Conservation (phyloP, 2,113 vertebrate species). For the Daboia siamensis region DNA sequence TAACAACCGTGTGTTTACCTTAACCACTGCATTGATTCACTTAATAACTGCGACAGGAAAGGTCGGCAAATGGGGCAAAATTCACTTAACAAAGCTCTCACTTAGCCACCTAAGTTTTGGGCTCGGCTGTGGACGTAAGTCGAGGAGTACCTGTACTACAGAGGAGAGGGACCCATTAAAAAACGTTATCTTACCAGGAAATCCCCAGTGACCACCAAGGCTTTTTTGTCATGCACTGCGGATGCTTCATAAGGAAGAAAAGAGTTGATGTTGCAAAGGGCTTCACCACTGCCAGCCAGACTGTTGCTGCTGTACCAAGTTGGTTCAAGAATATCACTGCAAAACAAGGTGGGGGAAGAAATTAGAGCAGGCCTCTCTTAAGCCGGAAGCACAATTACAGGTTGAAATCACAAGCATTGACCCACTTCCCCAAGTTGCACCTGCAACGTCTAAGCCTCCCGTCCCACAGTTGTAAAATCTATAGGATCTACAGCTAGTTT, state of each 20-base stretch:
- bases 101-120: too few relatives aligned
- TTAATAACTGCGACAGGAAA: too few relatives aligned
- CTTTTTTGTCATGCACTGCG: slow-evolving; percentile 51
- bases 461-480: background rate
- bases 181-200: slow-evolving; percentile 52
- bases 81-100: too few relatives aligned
- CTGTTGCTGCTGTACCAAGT: slow-evolving; percentile 60
- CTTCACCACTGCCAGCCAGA: background rate
- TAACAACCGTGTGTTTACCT: too few relatives aligned
- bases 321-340: slow-evolving; percentile 77
- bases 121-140: background rate
- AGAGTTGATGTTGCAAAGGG: slow-evolving; percentile 43
- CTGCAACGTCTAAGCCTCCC: too few relatives aligned
- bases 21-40: too few relatives aligned
- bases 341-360: background rate
- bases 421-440: background rate
- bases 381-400: background rate
- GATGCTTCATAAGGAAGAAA: slow-evolving; percentile 29
- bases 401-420: background rate
- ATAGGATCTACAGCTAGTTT: background rate
- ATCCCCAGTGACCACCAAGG: slow-evolving; percentile 80
- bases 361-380: too few relatives aligned
- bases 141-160: background rate
- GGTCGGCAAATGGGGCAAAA: background rate
- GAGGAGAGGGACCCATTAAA: background rate